phyloP scores from a whole-genome alignment of 2,113 vertebrate genomes.

The Thamnophis sirtalis region DNA sequence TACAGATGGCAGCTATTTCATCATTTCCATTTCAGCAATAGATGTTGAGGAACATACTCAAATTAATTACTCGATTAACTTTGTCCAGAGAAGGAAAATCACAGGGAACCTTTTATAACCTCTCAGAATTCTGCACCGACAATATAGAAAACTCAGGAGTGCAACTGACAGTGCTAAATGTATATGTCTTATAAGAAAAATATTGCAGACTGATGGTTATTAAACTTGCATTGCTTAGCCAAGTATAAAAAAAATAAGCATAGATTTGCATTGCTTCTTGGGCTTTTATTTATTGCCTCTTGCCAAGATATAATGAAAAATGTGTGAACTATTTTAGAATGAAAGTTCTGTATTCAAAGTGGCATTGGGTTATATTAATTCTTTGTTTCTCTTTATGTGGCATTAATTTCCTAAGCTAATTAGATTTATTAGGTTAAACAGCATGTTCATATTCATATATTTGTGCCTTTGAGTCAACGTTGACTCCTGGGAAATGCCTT shows the following conservation, averaged over 20 bases:
- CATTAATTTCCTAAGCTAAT: not conserved
- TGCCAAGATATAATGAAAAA: not conserved
- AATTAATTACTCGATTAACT: slow-evolving; percentile 15
- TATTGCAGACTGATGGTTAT: not conserved
- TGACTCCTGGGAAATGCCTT: not conserved
- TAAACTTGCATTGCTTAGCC: not conserved
- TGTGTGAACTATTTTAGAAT: not conserved
- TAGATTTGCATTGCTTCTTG: not conserved
- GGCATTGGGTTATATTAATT: not conserved
- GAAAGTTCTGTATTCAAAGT: not conserved
- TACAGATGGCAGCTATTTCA: not conserved
- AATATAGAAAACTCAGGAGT: not conserved
- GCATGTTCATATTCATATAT: not conserved
- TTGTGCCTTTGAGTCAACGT: not conserved
- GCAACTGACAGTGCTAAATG: not conserved
- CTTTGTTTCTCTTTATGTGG: not conserved
- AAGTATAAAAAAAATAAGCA: not conserved
- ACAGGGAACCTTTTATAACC: not conserved
- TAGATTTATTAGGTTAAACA: not conserved
- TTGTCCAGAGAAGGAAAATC: not conserved
- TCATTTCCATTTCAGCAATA: slow-evolving; percentile 1
- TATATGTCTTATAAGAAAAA: not conserved
- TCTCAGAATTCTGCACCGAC: not conserved
- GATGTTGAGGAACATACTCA: not conserved
- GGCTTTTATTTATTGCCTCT: not conserved